Evolutionary conservation across 1,140 invertebrate species (phyloP).

Genomic region (Brachionus koreanus): DNA sequence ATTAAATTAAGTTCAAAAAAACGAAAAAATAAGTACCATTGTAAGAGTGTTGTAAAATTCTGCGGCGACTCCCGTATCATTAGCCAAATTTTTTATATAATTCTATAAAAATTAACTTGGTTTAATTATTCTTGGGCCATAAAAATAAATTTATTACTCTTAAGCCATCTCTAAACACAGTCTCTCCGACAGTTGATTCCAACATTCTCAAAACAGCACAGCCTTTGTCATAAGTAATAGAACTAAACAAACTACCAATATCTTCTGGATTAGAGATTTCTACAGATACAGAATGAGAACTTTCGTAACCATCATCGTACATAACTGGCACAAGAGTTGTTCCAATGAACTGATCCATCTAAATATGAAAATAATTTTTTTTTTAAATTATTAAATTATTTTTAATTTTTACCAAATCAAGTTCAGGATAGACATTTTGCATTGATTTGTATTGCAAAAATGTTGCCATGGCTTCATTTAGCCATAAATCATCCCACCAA

Average conservation of each 20-base stretch:
- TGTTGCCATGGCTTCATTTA: constrained; percentile 42
- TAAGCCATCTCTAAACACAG: constrained; percentile 25
- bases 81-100: not conserved
- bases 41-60: constrained; percentile 29
- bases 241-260: constrained; percentile 87
- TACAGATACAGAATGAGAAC: constrained; percentile 38
- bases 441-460: constrained; percentile 37
- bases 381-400: not conserved
- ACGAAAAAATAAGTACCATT: not conserved
- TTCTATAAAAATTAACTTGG: not conserved
- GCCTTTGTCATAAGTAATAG: constrained; percentile 76
- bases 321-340: constrained; percentile 1
- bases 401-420: not conserved
- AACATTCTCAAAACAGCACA: constrained; percentile 19
- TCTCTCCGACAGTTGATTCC: constrained; percentile 16
- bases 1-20: not conserved
- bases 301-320: constrained; percentile 40
- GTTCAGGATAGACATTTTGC: constrained; percentile 7
- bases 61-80: not conserved
- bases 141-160: not conserved
- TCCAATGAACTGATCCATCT: constrained; percentile 32
- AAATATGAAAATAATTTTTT: not conserved
- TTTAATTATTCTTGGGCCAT: not conserved
- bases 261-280: constrained; percentile 59
- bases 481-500: constrained; percentile 36